Conservation (phyloP, 2,888 invertebrate genomes). For the Ashinkailepas kermadecensis region DNA sequence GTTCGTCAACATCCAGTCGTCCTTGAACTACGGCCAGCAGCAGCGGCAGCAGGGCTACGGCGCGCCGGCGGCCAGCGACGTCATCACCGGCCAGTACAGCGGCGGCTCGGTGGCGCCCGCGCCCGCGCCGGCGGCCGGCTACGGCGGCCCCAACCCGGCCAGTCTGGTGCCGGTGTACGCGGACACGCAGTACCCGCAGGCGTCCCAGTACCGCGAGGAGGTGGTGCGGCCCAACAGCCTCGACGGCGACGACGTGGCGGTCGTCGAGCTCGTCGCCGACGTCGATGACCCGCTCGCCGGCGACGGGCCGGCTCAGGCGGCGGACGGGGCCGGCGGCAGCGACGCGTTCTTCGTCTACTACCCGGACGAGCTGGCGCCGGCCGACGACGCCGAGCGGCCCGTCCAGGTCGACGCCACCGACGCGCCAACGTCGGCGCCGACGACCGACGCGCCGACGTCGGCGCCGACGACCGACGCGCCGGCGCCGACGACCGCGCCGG, state of each 20-base stretch:
- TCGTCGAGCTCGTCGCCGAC: background rate
- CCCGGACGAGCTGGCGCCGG: background rate
- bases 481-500: background rate
- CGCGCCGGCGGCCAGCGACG: background rate
- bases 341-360: conserved; percentile 16
- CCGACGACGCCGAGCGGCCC: background rate
- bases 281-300: conserved; percentile 2
- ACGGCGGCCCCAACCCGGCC: conserved; percentile 1
- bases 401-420: background rate
- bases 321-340: background rate
- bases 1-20: conserved; percentile 15
- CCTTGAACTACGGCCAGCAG: background rate
- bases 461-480: background rate
- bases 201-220: background rate
- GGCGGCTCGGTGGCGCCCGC: too few relatives aligned
- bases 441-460: background rate
- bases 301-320: background rate
- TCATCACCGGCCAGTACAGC: conserved; percentile 13
- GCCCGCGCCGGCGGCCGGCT: background rate
- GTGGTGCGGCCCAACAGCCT: background rate
- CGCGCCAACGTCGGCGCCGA: background rate
- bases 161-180: background rate
- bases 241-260: background rate
- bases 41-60: background rate
- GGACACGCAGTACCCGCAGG: background rate